A percentile compares a stretch with the other conserved stretches of the same genome.
phyloP scores from a whole-genome alignment of 2,797 vertebrate species.

The Vultur gryphus region DNA sequence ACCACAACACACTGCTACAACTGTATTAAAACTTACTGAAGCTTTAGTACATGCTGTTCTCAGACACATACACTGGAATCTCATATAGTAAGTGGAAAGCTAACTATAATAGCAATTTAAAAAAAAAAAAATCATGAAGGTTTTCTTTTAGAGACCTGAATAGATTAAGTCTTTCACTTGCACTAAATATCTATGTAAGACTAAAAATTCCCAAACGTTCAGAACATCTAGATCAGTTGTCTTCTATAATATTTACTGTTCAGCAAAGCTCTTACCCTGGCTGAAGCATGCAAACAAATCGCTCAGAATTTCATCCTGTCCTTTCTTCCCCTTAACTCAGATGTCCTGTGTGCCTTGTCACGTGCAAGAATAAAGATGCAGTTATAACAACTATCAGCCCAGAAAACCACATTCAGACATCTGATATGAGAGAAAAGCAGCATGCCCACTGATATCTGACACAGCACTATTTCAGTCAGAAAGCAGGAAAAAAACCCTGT shows the following conservation, averaged over 20 bases:
- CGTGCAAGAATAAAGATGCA: background rate
- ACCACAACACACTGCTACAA: conserved; percentile 6
- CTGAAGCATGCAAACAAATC: background rate
- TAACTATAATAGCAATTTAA: background rate
- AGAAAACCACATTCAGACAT: background rate
- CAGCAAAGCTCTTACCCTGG: background rate
- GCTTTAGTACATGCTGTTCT: conserved; percentile 6
- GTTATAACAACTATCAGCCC: background rate
- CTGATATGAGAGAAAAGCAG: background rate
- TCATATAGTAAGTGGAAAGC: background rate
- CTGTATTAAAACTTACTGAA: background rate
- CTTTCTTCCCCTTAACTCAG: background rate
- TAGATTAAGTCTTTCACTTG: background rate
- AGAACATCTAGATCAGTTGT: background rate
- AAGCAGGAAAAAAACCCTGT: background rate
- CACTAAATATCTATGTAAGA: background rate
- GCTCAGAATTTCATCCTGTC: background rate
- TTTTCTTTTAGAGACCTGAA: background rate
- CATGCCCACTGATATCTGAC: background rate
- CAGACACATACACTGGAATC: background rate
- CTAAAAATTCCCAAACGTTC: background rate
- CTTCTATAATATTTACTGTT: background rate
- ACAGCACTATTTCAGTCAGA: background rate
- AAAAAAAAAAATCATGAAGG: background rate
- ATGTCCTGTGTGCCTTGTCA: background rate